phyloP scores from a whole-genome alignment of 2,888 invertebrate species.

The Linyphia triangularis region DNA sequence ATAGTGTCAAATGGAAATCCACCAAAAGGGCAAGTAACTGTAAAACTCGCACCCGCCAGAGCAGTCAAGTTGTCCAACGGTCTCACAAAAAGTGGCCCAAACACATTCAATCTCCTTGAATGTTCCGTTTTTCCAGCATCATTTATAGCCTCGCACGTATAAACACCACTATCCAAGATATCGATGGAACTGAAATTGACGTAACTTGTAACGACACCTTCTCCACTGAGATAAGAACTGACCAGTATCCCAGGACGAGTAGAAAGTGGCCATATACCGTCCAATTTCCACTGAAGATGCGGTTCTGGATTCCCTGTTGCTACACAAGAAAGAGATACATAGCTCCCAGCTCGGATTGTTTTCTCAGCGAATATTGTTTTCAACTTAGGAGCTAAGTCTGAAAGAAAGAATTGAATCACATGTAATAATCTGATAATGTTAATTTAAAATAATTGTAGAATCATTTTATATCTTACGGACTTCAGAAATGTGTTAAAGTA shows the following conservation, averaged over 20 bases:
- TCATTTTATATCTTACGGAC: too few relatives aligned
- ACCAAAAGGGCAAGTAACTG: slow-evolving; percentile 76
- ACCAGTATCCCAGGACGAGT: slow-evolving; percentile 75
- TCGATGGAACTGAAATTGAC: slow-evolving; percentile 74
- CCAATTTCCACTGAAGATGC: slow-evolving; percentile 76
- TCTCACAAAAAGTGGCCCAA: slow-evolving; percentile 76
- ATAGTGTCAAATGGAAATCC: slow-evolving; percentile 76
- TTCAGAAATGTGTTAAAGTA: too few relatives aligned
- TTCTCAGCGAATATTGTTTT: slow-evolving; percentile 76
- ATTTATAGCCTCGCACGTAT: slow-evolving; percentile 76
- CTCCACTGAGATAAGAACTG: slow-evolving; percentile 55
- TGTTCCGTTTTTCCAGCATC: slow-evolving; percentile 73
- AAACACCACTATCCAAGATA: slow-evolving; percentile 77
- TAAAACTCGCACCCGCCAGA: slow-evolving; percentile 71
- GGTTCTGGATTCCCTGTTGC: slow-evolving; percentile 76
- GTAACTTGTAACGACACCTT: slow-evolving; percentile 67
- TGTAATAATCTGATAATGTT: too few relatives aligned
- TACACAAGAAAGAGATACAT: slow-evolving; percentile 74
- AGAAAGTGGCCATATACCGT: slow-evolving; percentile 71
- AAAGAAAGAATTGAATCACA: not conserved
- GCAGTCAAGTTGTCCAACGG: slow-evolving; percentile 76
- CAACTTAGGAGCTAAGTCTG: slow-evolving; percentile 80
- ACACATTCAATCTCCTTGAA: slow-evolving; percentile 76
- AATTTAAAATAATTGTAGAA: too few relatives aligned
- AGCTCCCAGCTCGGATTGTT: slow-evolving; percentile 76